Percentiles rank a stretch among this genome's conserved stretches.
phyloP scores from a whole-genome alignment of 2,888 invertebrate genomes.

The Clunio marinus region DNA sequence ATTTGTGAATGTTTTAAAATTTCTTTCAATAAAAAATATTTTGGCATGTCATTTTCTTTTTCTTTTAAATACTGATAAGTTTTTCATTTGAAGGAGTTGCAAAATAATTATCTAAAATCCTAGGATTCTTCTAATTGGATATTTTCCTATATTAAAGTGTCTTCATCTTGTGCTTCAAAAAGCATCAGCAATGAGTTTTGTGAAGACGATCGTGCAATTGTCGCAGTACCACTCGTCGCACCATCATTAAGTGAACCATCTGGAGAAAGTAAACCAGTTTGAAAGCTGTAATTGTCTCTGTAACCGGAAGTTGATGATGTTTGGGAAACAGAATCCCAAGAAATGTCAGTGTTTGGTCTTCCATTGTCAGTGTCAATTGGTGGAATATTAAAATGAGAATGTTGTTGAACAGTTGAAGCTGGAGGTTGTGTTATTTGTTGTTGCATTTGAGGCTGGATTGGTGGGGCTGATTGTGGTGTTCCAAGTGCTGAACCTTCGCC shows the following conservation, averaged over 20 bases:
- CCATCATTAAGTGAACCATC: slow-evolving; percentile 55
- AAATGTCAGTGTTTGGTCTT: slow-evolving; percentile 59
- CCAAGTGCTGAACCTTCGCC: slow-evolving; percentile 52
- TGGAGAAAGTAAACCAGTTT: slow-evolving; percentile 51
- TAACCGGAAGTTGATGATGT: slow-evolving; percentile 85
- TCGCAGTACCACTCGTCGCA: slow-evolving; percentile 63
- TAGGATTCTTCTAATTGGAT: no score
- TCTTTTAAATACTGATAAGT: background rate
- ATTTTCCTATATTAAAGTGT: slow-evolving; percentile 79
- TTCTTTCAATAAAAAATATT: no score
- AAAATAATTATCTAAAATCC: background rate
- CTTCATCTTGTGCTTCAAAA: slow-evolving; percentile 79
- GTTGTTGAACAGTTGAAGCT: slow-evolving; percentile 42
- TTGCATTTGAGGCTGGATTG: background rate
- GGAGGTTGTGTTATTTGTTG: slow-evolving; percentile 40
- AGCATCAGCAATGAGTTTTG: slow-evolving; percentile 72
- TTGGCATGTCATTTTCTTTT: background rate
- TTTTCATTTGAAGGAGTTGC: background rate
- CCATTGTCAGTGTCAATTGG: slow-evolving; percentile 31
- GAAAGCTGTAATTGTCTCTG: slow-evolving; percentile 62
- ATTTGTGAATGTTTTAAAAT: no score
- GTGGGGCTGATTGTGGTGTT: slow-evolving; percentile 41
- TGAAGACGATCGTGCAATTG: slow-evolving; percentile 64
- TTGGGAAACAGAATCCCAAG: slow-evolving; percentile 77
- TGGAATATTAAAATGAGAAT: slow-evolving; percentile 46